These are phyloP conservation scores for Cynoglossus semilaevis DNA, from an alignment of 2,113 vertebrate species.

Conservation along the genomic window DNA sequence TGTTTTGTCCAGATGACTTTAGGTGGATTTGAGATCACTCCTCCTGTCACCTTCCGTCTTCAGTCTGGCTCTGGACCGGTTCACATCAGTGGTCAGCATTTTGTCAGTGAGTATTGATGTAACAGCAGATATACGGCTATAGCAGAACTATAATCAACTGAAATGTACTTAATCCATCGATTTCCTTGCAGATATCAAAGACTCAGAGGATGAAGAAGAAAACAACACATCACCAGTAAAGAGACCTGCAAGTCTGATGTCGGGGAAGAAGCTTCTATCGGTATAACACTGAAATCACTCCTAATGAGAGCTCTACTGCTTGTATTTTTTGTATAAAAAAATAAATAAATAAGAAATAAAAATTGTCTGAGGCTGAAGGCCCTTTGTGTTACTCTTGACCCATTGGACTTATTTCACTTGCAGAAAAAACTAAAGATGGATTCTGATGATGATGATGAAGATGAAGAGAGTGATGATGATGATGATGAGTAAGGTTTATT, in stretches of 20 bases:
- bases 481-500: constrained; percentile 61
- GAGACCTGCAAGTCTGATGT: constrained; percentile 62
- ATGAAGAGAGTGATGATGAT: constrained; percentile 48
- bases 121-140: background rate
- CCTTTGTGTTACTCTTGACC: background rate
- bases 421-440: constrained; percentile 81
- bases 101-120: constrained; percentile 74
- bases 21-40: constrained; percentile 81
- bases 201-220: constrained; percentile 77
- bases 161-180: too few species aligned
- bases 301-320: too few species aligned
- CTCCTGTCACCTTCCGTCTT: constrained; percentile 78
- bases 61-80: constrained; percentile 78
- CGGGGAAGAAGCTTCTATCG: constrained; percentile 55
- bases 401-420: fast-evolving
- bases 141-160: background rate
- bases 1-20: constrained; percentile 69
- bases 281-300: constrained; percentile 32
- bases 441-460: constrained; percentile 65
- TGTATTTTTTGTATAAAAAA: background rate
- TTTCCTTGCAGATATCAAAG: constrained; percentile 68
- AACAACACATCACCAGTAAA: constrained; percentile 78
- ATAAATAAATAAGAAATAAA: background rate
- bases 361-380: background rate
- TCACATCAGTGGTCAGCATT: constrained; percentile 81